Conservation (phyloP, 1,140 invertebrate genomes). For the Holotrichia oblita region DNA sequence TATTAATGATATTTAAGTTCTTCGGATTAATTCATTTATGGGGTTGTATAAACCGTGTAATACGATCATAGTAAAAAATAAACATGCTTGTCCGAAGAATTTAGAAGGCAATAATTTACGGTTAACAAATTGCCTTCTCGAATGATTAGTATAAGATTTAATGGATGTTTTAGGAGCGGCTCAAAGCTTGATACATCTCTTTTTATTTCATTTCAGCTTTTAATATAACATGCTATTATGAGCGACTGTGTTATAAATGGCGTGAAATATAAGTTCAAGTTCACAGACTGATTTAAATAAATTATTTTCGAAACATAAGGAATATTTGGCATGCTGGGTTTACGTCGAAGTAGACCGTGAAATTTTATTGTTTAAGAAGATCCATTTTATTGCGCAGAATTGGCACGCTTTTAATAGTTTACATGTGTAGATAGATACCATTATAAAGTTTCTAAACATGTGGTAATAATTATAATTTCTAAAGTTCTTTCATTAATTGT, state of each 20-base stretch:
- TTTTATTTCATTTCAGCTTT: constrained; percentile 9
- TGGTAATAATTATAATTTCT: no score
- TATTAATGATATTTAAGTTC: not conserved
- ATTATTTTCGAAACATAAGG: not conserved
- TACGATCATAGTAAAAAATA: not conserved
- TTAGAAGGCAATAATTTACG: constrained; percentile 17
- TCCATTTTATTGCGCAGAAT: not conserved
- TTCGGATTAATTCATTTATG: not conserved
- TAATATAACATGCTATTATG: not conserved
- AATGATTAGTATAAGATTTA: constrained; percentile 1
- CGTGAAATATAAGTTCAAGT: constrained; percentile 12
- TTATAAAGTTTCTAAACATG: no score
- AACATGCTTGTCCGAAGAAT: not conserved
- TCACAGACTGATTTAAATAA: not conserved
- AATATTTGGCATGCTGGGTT: no score
- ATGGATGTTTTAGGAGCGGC: constrained; percentile 16
- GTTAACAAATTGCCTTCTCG: constrained; percentile 20
- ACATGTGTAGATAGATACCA: no score
- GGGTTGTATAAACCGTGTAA: not conserved
- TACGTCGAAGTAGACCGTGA: no score
- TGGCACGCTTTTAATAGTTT: no score
- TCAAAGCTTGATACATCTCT: not conserved
- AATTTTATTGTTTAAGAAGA: not conserved
- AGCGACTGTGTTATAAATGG: not conserved
- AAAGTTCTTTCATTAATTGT: no score